Conservation (phyloP, 1,140 invertebrate genomes). For the Bombus balteatus region DNA sequence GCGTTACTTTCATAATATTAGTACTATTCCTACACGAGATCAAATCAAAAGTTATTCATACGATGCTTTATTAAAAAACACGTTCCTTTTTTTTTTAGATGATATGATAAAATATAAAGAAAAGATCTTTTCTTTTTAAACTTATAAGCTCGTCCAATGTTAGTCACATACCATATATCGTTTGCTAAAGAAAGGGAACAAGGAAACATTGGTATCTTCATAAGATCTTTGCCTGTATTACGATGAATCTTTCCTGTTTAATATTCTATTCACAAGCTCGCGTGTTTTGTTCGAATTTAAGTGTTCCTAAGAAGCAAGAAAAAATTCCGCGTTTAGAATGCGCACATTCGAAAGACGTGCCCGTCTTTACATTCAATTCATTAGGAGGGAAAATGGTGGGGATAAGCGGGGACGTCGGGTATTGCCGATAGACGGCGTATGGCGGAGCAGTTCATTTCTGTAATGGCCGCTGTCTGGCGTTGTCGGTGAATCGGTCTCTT, state of each 20-base stretch:
- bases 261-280: not conserved
- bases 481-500: slow-evolving; percentile 70
- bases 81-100: not conserved
- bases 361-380: slow-evolving; percentile 17
- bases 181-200: not conserved
- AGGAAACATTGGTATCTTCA: not conserved
- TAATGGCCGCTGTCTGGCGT: slow-evolving; percentile 81
- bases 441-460: slow-evolving; percentile 70
- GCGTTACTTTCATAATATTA: slow-evolving; percentile 19
- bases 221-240: not conserved
- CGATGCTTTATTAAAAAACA: too few relatives aligned
- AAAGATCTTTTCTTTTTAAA: not conserved
- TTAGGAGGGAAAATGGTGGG: not conserved
- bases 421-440: slow-evolving; percentile 63
- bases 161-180: not conserved
- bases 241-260: not conserved
- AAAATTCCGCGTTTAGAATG: not conserved
- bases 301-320: not conserved
- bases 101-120: not conserved
- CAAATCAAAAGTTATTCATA: not conserved
- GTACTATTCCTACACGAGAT: not conserved
- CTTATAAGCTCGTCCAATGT: not conserved
- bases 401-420: slow-evolving; percentile 34
- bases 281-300: slow-evolving; percentile 5
- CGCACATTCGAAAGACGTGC: slow-evolving; percentile 20